Conservation (phyloP, 2,888 invertebrate species). For the Caenorhabditis afra region DNA sequence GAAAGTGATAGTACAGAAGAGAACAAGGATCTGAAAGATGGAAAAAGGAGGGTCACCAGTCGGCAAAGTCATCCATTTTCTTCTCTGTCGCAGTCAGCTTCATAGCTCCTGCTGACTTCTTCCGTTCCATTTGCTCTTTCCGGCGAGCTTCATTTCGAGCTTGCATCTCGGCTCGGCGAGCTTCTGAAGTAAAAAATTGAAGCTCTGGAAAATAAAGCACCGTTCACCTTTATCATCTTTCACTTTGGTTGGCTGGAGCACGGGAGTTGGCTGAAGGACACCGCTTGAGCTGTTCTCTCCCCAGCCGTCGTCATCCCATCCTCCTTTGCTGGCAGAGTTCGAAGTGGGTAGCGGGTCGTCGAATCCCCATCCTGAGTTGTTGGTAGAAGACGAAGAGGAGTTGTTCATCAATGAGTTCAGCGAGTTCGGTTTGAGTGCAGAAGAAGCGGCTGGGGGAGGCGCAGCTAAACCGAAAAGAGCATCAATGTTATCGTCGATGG, state of each 20-base stretch:
- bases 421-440: constrained; percentile 27
- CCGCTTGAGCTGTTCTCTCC: constrained; percentile 32
- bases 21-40: neutral
- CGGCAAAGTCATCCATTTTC: constrained; percentile 66
- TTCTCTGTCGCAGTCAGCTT: constrained; percentile 62
- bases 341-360: constrained; percentile 46
- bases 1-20: neutral
- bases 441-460: constrained; percentile 21
- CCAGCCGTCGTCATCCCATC: constrained; percentile 63
- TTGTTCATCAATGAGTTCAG: constrained; percentile 45
- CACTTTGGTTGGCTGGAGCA: constrained; percentile 45
- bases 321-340: constrained; percentile 29
- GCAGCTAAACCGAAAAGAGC: constrained; percentile 56
- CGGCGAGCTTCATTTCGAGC: constrained; percentile 71
- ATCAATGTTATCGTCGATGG: constrained; percentile 61
- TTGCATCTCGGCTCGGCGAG: constrained; percentile 66
- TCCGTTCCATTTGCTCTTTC: constrained; percentile 68
- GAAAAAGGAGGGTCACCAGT: constrained; percentile 51
- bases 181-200: constrained; percentile 47
- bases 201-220: neutral
- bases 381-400: constrained; percentile 17
- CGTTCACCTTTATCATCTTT: constrained; percentile 55
- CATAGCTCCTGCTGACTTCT: constrained; percentile 69
- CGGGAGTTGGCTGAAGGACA: constrained; percentile 49
- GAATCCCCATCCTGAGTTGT: constrained; percentile 55